Evolutionary conservation across 2,888 invertebrate species (phyloP), one percentile per base, ranked within the genome.

Genomic region (Torymus auratus): DNA sequence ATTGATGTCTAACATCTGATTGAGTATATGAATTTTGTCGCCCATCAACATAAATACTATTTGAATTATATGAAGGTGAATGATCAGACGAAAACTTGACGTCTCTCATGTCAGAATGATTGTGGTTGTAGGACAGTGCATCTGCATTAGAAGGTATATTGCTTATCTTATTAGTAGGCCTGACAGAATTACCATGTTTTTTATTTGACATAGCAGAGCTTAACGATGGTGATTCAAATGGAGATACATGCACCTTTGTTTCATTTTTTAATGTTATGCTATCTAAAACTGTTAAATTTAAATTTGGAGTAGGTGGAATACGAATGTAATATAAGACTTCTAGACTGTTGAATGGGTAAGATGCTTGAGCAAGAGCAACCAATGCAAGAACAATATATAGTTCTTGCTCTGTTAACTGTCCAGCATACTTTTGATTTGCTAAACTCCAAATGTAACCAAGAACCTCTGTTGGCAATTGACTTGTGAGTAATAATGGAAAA

Each of bases 401-500:
- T 80, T 92, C 92, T 75, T 91, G 91, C 79, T 92, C 91, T 0
- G 91, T 92, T 52, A 92, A 87, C 64, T 91, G 90, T 4, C 92
- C 92, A 11, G 91, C 90, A 23, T 91, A 91, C 62, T 91, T 91
- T 82, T 90, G 89, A 85, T 92, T 92, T 0, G 91, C 91, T 60
- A 92, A 85, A 58, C 90, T 91, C 92, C 92, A 92, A 80, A 92
- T 91, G 83, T 91, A 91, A 14, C 92, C 92, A 70, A 92, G 88
- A 17, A 91, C 88, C 83, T 92, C 92, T 0, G 91, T 91, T 0
- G 91, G 88, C 71, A 92, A 86, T 80, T 91, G 91, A 84, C 92
- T 92, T n/a, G 92, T 91, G 56, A 92, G 86, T 53, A 92, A 86
- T 14, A 92, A 81, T 1, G 91, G 90, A 83, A 91, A 91, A n/a